Percentiles rank a stretch among this genome's conserved stretches.
These are phyloP conservation scores for Leptopilina myrica DNA, from an alignment of 2,888 invertebrate species.

Conservation along the genomic window DNA sequence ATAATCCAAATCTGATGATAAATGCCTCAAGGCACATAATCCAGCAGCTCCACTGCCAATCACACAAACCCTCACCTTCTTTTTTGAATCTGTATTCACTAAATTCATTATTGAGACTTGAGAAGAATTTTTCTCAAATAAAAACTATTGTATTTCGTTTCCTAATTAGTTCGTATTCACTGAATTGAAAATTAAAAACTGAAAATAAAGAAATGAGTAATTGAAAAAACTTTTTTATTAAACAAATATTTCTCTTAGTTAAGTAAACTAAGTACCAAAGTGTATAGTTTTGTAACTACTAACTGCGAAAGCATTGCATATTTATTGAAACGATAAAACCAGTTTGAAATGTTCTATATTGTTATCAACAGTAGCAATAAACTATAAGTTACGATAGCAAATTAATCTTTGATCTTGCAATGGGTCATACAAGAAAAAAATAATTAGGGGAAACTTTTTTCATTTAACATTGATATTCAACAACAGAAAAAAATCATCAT, in stretches of 20 bases:
- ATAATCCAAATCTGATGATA: conserved; percentile 77
- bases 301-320: not conserved
- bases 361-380: not conserved
- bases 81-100: not conserved
- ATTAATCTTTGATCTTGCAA: not conserved
- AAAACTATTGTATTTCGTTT: not conserved
- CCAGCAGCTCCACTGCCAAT: conserved; percentile 89
- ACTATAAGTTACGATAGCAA: not conserved
- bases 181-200: no score
- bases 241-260: not conserved
- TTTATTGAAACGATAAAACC: not conserved
- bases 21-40: conserved; percentile 82
- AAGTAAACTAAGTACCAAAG: not conserved
- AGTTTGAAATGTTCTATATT: not conserved
- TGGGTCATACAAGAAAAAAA: no score
- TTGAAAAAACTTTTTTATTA: no score
- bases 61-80: conserved; percentile 78
- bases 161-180: no score
- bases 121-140: not conserved
- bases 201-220: no score
- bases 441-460: no score
- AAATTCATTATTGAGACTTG: not conserved
- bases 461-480: no score
- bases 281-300: not conserved
- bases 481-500: no score